phyloP scores from a whole-genome alignment of 2,113 vertebrate species.

The Barnardius zonarius region DNA sequence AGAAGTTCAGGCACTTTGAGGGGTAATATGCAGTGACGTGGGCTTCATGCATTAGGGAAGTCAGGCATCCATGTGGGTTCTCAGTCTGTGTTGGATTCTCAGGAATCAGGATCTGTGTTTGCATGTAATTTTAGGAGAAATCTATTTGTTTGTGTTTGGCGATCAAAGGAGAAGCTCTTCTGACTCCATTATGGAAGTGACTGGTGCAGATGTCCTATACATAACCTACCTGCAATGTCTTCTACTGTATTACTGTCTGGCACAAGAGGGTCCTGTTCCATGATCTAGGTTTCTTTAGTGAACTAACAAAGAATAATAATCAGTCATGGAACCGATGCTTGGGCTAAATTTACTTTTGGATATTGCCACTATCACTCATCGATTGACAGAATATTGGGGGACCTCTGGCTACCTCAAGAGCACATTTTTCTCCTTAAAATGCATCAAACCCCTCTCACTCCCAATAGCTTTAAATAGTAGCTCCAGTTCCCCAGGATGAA shows the following conservation, averaged over 20 bases:
- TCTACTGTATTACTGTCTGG: neutral
- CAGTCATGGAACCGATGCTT: neutral
- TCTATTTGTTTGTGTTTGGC: neutral
- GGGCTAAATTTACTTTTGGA: neutral
- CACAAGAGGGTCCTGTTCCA: neutral
- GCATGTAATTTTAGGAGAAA: neutral
- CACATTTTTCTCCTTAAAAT: neutral
- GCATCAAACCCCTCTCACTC: neutral
- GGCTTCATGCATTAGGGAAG: neutral
- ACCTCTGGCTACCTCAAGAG: neutral
- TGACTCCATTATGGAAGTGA: neutral
- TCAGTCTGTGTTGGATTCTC: neutral
- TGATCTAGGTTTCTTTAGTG: neutral
- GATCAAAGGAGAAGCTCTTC: neutral
- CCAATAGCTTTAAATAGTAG: neutral
- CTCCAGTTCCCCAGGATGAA: neutral
- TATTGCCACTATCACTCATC: neutral
- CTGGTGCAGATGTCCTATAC: neutral
- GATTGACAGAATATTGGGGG: neutral
- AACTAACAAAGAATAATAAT: neutral
- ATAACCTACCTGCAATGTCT: neutral
- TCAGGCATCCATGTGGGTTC: accelerated
- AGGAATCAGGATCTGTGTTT: neutral
- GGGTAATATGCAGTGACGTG: neutral
- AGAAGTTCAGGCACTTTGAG: neutral